Base-by-base conservation (phyloP, 1,140 invertebrate species). In the Pseudachorutes palmiensis region DNA sequence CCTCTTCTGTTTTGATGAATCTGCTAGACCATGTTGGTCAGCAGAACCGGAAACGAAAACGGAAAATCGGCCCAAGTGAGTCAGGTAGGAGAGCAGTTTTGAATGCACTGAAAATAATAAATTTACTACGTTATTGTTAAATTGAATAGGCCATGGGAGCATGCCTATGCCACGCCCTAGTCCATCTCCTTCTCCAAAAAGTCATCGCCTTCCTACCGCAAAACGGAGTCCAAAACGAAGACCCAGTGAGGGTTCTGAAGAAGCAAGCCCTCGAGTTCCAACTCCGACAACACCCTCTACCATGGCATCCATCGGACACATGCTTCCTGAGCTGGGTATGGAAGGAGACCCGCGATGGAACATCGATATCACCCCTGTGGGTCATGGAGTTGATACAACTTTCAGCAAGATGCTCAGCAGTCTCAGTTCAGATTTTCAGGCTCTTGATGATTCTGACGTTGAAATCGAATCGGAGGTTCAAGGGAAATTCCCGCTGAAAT, bases 291-390 rank as follows among this genome's bases (percentile, higher is more conserved):
- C 51, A 29, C 3, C 62, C 26, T 63, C 61, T 24, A 64, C 33
- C 2, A 51, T 28, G 0, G 41, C 49, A 0, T 66, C 67, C 1
- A 64, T 67, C 24, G 57, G 62, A 9, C 24, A 66, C 29, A 36
- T 69, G 28, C 36, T 72, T 48, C 57, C 30, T 32, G 67, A 72
- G 12, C 62, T 69, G 16, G 67, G 67, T 16, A 26, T 72, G 29
- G 67, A 66, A 1, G 64, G 66, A 0, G 69, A 73, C 57, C 64
- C 51, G 0, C n/a, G 72, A 1, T 73, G 72, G 72, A 73, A 71
- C 30, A 74, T 74, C 29, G 72, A 74, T 55, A 74, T 74, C 26
- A 74, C 70, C 0, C 70, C 72, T 1, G 72, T 71, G 0, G 64
- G 67, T 31, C 36, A 30, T 28, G 57, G 26, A 26, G 32, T 57